phyloP scores from a whole-genome alignment of 2,797 vertebrate genomes.

The Myoxocephalus aenaeus region DNA sequence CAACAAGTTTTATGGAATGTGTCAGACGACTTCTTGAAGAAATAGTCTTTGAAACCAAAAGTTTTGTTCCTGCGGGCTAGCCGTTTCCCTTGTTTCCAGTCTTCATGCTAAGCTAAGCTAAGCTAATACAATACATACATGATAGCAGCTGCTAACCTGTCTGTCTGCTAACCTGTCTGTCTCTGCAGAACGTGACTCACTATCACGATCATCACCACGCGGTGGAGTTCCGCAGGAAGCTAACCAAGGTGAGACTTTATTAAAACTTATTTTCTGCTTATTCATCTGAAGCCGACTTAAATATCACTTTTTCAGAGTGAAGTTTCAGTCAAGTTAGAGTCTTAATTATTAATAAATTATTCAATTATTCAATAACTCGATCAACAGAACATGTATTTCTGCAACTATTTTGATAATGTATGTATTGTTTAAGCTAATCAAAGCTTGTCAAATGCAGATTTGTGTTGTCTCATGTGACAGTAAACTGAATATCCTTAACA shows the following conservation, averaged over 20 bases:
- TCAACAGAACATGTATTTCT: neutral
- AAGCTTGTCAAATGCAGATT: neutral
- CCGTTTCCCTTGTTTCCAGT: neutral
- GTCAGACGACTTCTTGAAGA: too few species aligned
- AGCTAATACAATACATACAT: neutral
- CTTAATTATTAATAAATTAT: neutral
- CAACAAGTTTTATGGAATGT: too few species aligned
- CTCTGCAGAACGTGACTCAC: constrained; percentile 68
- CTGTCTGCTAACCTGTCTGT: constrained; percentile 15
- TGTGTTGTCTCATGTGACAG: neutral
- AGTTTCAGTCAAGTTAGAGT: neutral
- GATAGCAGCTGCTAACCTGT: constrained; percentile 28
- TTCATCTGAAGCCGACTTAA: neutral
- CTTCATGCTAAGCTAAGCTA: neutral
- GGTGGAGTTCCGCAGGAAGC: constrained; percentile 65
- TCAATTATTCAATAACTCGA: neutral
- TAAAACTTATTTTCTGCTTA: too few species aligned
- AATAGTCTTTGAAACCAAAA: too few species aligned
- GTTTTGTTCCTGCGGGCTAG: neutral
- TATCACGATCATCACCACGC: constrained; percentile 64
- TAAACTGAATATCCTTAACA: neutral
- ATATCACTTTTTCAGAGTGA: neutral
- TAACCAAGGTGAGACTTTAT: constrained; percentile 53
- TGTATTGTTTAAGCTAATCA: neutral
- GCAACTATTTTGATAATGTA: neutral